Base-by-base conservation (phyloP, 2,797 vertebrate genomes). In the Chaetodon trifasciatus region DNA sequence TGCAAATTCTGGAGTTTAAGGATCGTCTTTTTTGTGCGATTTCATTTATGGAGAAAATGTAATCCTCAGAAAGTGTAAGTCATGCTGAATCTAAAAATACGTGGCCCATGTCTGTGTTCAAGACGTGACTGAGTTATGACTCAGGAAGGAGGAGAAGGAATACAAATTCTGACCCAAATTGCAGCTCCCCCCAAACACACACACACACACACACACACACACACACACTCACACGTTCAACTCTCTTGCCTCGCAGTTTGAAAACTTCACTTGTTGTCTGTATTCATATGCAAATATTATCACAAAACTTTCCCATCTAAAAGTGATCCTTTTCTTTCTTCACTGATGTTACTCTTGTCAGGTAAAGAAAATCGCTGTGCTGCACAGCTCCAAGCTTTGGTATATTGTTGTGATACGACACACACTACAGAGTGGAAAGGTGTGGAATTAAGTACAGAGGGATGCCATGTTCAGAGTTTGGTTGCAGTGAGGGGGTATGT, bases 121-220 rank as follows among this genome's bases (percentile, higher is more conserved):
- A 50, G n/a, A 71, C 53, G 23, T 64, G 39, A 63, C 70, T 52
- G 32, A 23, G n/a, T 56, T 39, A n/a, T 64, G 60, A 74, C 37
- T 67, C 5, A 50, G 8, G n/a, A n/a, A n/a, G n/a, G n/a, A n/a
- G n/a, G n/a, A 40, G 13, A 49, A 71, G 21, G 4, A 37, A 61
- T 37, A 37, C 8, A 3, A 39, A 73, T 39, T 28, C 46, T 16
- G 9, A 23, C 19, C 11, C 3, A 28, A 15, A 21, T 13, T 58
- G 0, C n/a, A 2, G 8, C 32, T 37, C 1, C 15, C 17, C 4
- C 1, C n/a, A 10, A 7, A 2, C 49, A 52, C 28, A 32, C 28
- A 32, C 28, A 32, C 28, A 32, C 28, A 32, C 28, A 32, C 28
- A 32, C 28, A 32, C 28, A n/a, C 17, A 2, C 49, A 50, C 17